Evolutionary conservation across 2,888 invertebrate genomes (phyloP).

Genomic region (Tipula lateralis): DNA sequence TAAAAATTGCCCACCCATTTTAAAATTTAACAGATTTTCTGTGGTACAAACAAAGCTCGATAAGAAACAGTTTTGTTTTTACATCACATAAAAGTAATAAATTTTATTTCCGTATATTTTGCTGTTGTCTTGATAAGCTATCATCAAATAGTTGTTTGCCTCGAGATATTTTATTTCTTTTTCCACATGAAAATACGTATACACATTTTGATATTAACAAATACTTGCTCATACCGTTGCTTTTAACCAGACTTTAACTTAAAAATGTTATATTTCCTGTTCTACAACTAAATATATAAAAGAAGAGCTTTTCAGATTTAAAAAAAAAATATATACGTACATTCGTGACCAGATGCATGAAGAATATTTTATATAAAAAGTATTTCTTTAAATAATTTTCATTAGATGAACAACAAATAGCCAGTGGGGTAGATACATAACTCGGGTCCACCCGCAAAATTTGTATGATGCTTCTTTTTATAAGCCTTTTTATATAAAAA

Average conservation of each 20-base stretch:
- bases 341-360: background rate
- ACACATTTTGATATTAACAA: background rate
- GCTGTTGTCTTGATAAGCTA: background rate
- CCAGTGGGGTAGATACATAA: too few species aligned
- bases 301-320: slow-evolving; percentile 2
- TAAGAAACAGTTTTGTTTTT: background rate
- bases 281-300: background rate
- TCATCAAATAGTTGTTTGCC: background rate
- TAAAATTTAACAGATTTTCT: background rate
- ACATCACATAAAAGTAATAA: background rate
- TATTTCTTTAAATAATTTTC: background rate
- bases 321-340: background rate
- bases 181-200: background rate
- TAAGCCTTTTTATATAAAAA: too few species aligned
- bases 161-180: background rate
- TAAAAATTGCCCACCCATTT: background rate
- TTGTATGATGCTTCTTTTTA: too few species aligned
- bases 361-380: background rate
- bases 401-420: background rate
- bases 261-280: background rate
- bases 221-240: background rate
- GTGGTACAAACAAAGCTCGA: background rate
- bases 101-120: slow-evolving; percentile 12
- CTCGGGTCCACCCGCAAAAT: too few species aligned
- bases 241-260: background rate